Base-by-base conservation (phyloP, 2,888 invertebrate species). In the Anthoptus insignis region DNA sequence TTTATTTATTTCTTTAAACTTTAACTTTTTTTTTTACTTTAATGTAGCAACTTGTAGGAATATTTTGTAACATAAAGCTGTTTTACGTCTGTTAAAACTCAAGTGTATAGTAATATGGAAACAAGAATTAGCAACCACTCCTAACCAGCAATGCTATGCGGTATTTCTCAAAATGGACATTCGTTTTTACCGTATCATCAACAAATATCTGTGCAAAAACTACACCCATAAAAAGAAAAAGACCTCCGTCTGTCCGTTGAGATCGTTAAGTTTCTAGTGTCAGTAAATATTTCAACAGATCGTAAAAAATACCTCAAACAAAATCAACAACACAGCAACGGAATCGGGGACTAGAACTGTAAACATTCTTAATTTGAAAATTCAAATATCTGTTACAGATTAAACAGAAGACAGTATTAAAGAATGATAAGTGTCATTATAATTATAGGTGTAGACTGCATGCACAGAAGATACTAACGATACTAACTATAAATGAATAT, bases 221-320 rank as follows among this genome's bases (percentile, higher is more conserved):
- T 16, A 14, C 14, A 9, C 27, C 49, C 49, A 49, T 49, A 49
- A 49, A 27, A 27, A 27, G 49, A 9, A 49, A 27, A 49, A 24
- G 49, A 49, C 49, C 14, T 14, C 24, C 27, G 9, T 27, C 49
- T 49, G 49, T 27, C 24, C n/a, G 49, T 49, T 49, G 14, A n/a
- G 14, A 49, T 49, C n/a, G 49, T 49, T 49, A 49, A 27, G 27
- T 27, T 49, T 49, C 14, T 49, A 27, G 49, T 24, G 24, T 16
- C 45, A 16, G 49, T 49, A 49, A 49, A 27, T 49, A 49, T 49
- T 27, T 49, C 49, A 49, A 27, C 49, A 27, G 49, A 27, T 49
- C 49, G 49, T 49, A 49, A 49, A 49, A 49, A 22, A 42, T 22
- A 13, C 21, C 22, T 22, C 13, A 21, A 42, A 42, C 42, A 42